Evolutionary conservation across 1,140 invertebrate genomes (phyloP).

Genomic region (Dinothrombium tinctorium): DNA sequence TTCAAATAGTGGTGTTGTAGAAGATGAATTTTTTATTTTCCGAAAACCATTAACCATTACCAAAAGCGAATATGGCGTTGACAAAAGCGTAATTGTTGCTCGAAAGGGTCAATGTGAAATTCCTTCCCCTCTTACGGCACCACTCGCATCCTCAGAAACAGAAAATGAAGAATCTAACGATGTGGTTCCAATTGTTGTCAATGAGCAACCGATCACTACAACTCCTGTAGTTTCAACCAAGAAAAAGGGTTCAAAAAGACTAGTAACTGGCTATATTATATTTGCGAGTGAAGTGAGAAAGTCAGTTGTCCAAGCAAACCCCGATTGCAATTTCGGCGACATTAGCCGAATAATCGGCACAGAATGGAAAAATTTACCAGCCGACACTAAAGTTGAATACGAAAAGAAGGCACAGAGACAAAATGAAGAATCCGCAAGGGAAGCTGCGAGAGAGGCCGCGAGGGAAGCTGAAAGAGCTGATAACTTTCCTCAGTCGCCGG

Average conservation of each 20-base stretch:
- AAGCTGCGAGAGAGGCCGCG: slow-evolving; percentile 10
- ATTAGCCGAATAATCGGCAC: slow-evolving; percentile 89
- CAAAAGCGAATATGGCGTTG: slow-evolving; percentile 28
- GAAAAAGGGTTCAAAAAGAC: slow-evolving; percentile 34
- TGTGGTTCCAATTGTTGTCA: slow-evolving; percentile 30
- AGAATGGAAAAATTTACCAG: slow-evolving; percentile 76
- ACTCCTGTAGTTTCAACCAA: slow-evolving; percentile 3
- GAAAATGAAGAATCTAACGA: slow-evolving; percentile 41
- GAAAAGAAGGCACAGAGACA: slow-evolving; percentile 67
- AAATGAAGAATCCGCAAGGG: slow-evolving; percentile 40
- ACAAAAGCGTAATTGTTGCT: background rate
- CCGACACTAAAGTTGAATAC: slow-evolving; percentile 68
- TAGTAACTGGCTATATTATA: slow-evolving; percentile 91
- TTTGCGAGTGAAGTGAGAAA: slow-evolving; percentile 88
- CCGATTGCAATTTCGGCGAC: slow-evolving; percentile 83
- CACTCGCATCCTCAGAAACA: slow-evolving; percentile 19
- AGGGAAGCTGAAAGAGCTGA: slow-evolving; percentile 8
- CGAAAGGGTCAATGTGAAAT: background rate
- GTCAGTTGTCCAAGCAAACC: slow-evolving; percentile 64
- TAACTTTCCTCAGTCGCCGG: slow-evolving; percentile 10
- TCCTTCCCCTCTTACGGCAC: background rate
- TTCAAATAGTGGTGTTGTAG: slow-evolving; percentile 39
- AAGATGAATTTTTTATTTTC: slow-evolving; percentile 83
- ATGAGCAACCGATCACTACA: slow-evolving; percentile 14
- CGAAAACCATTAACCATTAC: slow-evolving; percentile 35